phyloP scores from a whole-genome alignment of 2,888 invertebrate genomes.

The Troilus luridus region DNA sequence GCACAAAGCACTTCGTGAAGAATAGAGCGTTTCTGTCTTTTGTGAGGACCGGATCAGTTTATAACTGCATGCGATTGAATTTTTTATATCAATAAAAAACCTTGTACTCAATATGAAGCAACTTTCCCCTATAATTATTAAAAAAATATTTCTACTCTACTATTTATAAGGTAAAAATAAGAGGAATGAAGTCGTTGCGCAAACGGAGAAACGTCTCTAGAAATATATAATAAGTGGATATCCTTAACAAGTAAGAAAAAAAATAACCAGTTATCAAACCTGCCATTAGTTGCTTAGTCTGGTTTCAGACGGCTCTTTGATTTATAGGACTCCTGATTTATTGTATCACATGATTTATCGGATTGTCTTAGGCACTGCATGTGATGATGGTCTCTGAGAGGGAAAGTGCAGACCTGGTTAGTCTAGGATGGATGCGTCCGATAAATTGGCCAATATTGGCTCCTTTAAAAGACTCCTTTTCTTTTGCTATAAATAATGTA shows the following conservation, averaged over 20 bases:
- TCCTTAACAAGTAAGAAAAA: slow-evolving; percentile 23
- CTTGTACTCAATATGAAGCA: background rate
- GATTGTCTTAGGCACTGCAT: background rate
- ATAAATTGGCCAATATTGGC: background rate
- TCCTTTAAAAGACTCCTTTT: background rate
- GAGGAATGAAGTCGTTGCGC: background rate
- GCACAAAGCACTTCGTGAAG: too few relatives aligned
- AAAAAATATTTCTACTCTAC: background rate
- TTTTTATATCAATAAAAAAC: slow-evolving; percentile 9
- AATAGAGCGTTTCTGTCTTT: background rate
- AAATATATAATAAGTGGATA: background rate
- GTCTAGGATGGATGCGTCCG: background rate
- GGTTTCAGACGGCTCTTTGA: slow-evolving; percentile 4
- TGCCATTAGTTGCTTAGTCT: background rate
- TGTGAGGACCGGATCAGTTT: background rate
- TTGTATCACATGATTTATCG: background rate
- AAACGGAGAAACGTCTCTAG: background rate
- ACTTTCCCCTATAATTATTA: background rate
- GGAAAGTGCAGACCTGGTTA: background rate
- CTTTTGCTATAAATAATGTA: background rate
- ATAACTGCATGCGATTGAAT: background rate
- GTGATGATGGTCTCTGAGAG: background rate
- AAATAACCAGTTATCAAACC: slow-evolving; percentile 30
- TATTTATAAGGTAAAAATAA: background rate
- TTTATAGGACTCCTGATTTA: slow-evolving; percentile 5